Conservation (phyloP, 1,140 invertebrate species). For the Temnothorax longispinosus region DNA sequence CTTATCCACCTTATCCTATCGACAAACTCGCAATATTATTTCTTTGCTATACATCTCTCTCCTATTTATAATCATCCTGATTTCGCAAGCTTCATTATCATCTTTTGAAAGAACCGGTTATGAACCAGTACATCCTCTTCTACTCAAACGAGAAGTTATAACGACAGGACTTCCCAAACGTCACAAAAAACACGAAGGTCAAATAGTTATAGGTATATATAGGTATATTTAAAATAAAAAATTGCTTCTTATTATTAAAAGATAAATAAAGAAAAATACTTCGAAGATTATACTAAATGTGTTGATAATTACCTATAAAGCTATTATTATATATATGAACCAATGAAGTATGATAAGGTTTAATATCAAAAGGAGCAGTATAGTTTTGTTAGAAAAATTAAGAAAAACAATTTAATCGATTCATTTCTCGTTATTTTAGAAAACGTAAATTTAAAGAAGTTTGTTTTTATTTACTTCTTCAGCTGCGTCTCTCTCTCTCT, state of each 20-base stretch:
- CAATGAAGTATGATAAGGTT: background rate
- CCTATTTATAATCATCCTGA: background rate
- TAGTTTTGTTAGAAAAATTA: background rate
- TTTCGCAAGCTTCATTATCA: conserved; percentile 22
- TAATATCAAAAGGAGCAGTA: background rate
- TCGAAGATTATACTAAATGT: too few species aligned
- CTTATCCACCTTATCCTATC: background rate
- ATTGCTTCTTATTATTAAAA: background rate
- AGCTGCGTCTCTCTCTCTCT: background rate
- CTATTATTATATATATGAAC: background rate
- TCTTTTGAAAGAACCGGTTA: background rate
- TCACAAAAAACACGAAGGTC: background rate
- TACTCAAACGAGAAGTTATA: background rate
- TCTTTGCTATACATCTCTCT: background rate
- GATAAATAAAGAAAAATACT: background rate
- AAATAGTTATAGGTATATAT: conserved; percentile 11
- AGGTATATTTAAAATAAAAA: background rate
- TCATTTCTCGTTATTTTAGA: background rate
- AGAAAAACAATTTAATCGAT: background rate
- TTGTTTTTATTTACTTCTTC: background rate
- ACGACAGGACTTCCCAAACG: background rate
- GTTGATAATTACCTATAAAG: background rate
- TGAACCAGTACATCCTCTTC: background rate
- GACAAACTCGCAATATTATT: background rate
- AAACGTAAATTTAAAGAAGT: background rate